phyloP scores from a whole-genome alignment of 2,113 vertebrate species.

The Oncorhynchus keta region DNA sequence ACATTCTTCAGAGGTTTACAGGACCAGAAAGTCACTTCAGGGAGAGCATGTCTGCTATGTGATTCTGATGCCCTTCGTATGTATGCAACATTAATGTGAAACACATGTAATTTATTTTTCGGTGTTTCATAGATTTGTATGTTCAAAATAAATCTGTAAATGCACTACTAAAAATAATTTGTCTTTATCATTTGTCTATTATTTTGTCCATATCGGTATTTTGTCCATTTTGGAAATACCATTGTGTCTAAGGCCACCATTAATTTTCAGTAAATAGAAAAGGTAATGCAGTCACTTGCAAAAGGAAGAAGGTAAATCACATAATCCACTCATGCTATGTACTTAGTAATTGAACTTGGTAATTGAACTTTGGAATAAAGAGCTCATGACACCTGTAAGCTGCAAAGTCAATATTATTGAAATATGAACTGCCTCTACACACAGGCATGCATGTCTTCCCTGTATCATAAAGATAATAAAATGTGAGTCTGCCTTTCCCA shows the following conservation, averaged over 20 bases:
- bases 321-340: too few relatives aligned
- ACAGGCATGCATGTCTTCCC: background rate
- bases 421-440: background rate
- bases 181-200: background rate
- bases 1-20: slow-evolving; percentile 19
- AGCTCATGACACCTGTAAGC: background rate
- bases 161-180: background rate
- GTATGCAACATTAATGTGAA: background rate
- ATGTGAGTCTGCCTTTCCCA: background rate
- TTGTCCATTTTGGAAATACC: background rate
- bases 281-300: too few relatives aligned
- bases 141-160: background rate
- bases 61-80: background rate
- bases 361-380: too few relatives aligned
- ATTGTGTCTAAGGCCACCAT: background rate
- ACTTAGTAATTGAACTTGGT: too few relatives aligned
- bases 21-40: slow-evolving; percentile 1
- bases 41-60: background rate
- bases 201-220: background rate
- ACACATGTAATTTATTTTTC: background rate
- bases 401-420: background rate
- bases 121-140: background rate
- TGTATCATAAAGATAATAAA: background rate
- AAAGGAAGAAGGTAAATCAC: too few relatives aligned
- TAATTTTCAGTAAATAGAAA: background rate